Base-by-base conservation (phyloP, 2,888 invertebrate species). In the Meandrusa payeni region DNA sequence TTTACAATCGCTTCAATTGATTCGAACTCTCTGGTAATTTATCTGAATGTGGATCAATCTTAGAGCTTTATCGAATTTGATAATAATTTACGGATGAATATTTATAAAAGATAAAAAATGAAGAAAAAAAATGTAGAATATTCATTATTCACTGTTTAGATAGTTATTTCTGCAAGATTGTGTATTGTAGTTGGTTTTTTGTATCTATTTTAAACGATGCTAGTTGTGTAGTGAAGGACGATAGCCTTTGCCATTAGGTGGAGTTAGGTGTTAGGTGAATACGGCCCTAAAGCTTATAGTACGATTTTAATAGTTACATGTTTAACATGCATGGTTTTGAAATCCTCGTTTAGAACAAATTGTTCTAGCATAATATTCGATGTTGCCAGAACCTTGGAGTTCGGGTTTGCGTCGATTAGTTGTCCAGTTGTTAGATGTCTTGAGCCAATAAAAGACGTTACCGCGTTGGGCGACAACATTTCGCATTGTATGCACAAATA, bases 41-140 rank as follows among this genome's bases (percentile, higher is more conserved):
- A 78, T 71, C 65, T 73, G 78, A 82, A 86, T 77, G 85, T 82
- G 85, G 86, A 87, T 74, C 87, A 87, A 87, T 82, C 64, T 77
- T 87, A 83, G 83, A 87, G 87, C 87, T 87, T 87, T 87, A 87
- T 86, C 82, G 77, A 85, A 83, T 86, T 87, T 86, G 86, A 86
- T 87, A 87, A 86, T 86, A 86, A 87, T 85, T 83, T 85, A 86
- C 64, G 76, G 69, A 76, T 67, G 68, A 69, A 76, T 81, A 80
- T 81, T 82, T 81, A 79, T 78, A 75, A 67, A 70, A 69, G 64
- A 68, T 58, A 55, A 52, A 37, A 53, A 52, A 54, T 56, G 55
- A 52, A 64, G 58, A 55, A 59, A 68, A 64, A 58, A 63, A 61
- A 54, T 52, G 41, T 64, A 70, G 69, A 54, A 50, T 54, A 52